These are phyloP conservation scores for Aspidapion aeneum DNA, from an alignment of 2,888 invertebrate genomes.

Conservation along the genomic window DNA sequence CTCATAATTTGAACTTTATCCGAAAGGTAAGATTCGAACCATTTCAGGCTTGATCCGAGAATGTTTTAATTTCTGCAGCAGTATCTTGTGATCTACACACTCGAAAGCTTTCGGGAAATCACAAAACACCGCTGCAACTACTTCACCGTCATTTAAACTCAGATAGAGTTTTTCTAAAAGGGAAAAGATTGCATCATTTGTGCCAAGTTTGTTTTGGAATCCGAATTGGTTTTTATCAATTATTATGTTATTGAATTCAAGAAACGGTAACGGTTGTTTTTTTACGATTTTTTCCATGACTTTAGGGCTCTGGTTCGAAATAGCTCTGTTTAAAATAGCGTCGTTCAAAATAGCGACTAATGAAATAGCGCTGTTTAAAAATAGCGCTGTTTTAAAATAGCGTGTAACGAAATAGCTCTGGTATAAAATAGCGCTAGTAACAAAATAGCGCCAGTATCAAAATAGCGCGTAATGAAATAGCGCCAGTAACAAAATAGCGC, in stretches of 20 bases:
- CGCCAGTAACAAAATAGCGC: too few species aligned
- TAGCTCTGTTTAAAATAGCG: too few species aligned
- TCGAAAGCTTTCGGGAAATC: neutral
- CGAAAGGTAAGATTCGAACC: neutral
- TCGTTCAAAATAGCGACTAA: too few species aligned
- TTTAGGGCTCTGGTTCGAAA: too few species aligned
- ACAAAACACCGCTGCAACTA: neutral
- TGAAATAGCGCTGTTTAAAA: too few species aligned
- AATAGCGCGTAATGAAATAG: too few species aligned
- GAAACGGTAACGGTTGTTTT: neutral
- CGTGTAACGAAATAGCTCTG: too few species aligned
- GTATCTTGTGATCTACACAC: neutral
- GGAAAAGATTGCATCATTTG: neutral
- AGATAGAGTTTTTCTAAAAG: neutral
- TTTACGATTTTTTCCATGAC: neutral
- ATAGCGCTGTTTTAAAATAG: too few species aligned
- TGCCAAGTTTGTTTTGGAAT: neutral
- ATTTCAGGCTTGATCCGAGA: neutral
- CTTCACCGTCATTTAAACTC: neutral
- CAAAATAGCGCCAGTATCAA: too few species aligned
- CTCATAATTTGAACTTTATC: neutral
- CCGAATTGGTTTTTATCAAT: neutral
- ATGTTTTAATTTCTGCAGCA: neutral
- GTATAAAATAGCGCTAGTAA: too few species aligned
- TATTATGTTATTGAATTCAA: neutral